Evolutionary conservation across 2,888 invertebrate genomes (phyloP).

Genomic region (Latrodectus hesperus): DNA sequence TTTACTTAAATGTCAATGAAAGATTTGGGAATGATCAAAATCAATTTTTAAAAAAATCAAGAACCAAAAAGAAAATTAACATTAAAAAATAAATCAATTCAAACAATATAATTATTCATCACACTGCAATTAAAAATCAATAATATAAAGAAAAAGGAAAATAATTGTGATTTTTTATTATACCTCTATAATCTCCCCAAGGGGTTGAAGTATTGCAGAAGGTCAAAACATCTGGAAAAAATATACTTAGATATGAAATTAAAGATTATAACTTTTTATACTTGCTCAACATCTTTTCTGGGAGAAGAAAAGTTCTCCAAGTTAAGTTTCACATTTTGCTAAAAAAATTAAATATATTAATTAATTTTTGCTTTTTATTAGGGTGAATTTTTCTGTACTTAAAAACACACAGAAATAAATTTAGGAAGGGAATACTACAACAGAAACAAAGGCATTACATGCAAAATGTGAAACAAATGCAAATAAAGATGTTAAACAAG

Average conservation of each 20-base stretch:
- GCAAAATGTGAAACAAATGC: conserved; percentile 55
- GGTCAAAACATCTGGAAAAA: conserved; percentile 65
- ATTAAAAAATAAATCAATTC: too few relatives aligned
- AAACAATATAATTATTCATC: too few relatives aligned
- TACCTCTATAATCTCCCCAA: conserved; percentile 68
- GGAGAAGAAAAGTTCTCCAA: not conserved
- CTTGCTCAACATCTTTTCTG: conserved; percentile 47
- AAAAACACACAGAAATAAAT: too few relatives aligned
- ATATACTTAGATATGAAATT: conserved; percentile 46
- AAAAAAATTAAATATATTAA: too few relatives aligned
- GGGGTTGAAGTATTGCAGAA: conserved; percentile 60
- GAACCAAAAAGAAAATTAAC: too few relatives aligned
- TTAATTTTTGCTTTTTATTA: too few relatives aligned
- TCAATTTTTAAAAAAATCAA: too few relatives aligned
- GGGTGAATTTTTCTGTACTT: too few relatives aligned
- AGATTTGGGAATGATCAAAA: too few relatives aligned
- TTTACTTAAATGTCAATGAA: too few relatives aligned
- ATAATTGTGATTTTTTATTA: conserved; percentile 22
- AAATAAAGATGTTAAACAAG: conserved; percentile 56
- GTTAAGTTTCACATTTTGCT: conserved; percentile 31
- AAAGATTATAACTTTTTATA: conserved; percentile 4
- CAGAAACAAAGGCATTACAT: conserved; percentile 18
- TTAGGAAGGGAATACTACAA: not conserved
- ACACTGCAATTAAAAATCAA: not conserved
- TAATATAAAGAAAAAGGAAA: not conserved